Evolutionary conservation across 2,888 invertebrate genomes (phyloP).

Genomic region (Nysson spinosus): DNA sequence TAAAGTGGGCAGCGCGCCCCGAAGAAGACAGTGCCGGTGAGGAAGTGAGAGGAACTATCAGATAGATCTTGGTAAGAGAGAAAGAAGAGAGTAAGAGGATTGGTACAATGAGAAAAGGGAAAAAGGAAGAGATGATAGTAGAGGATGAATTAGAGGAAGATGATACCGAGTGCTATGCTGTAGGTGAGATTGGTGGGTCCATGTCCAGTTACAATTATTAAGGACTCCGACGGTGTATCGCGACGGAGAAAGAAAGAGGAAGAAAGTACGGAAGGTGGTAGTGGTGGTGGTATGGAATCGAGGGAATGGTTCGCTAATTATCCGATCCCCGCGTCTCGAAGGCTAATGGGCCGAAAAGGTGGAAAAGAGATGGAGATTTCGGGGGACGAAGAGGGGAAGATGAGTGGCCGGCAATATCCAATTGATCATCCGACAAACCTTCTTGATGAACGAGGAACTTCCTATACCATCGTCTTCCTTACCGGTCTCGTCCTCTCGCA

Average conservation of each 20-base stretch:
- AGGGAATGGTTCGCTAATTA: slow-evolving; percentile 71
- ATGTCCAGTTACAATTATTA: slow-evolving; percentile 78
- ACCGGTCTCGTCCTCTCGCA: slow-evolving; percentile 22
- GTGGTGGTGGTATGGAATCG: slow-evolving; percentile 61
- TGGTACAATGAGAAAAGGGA: slow-evolving; percentile 16
- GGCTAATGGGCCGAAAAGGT: slow-evolving; percentile 62
- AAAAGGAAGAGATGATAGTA: slow-evolving; percentile 22
- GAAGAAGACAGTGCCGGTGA: slow-evolving; percentile 62
- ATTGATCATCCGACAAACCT: slow-evolving; percentile 70
- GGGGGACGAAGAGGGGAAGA: slow-evolving; percentile 12
- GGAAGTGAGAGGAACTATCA: slow-evolving; percentile 40
- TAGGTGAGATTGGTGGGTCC: slow-evolving; percentile 62
- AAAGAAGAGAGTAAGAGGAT: slow-evolving; percentile 21
- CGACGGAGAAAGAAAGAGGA: slow-evolving; percentile 47
- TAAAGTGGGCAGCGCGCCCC: slow-evolving; percentile 76
- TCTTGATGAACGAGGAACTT: slow-evolving; percentile 66
- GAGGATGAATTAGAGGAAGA: background rate
- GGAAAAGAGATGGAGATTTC: slow-evolving; percentile 21
- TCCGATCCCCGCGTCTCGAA: slow-evolving; percentile 69
- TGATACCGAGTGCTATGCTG: slow-evolving; percentile 32
- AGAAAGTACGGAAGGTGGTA: slow-evolving; percentile 27
- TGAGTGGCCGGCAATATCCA: slow-evolving; percentile 62
- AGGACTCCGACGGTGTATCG: slow-evolving; percentile 64
- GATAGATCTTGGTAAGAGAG: slow-evolving; percentile 51
- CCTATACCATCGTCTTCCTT: slow-evolving; percentile 50